These are phyloP conservation scores for Piscicola geometra DNA, from an alignment of 2,888 invertebrate genomes.

Conservation along the genomic window DNA sequence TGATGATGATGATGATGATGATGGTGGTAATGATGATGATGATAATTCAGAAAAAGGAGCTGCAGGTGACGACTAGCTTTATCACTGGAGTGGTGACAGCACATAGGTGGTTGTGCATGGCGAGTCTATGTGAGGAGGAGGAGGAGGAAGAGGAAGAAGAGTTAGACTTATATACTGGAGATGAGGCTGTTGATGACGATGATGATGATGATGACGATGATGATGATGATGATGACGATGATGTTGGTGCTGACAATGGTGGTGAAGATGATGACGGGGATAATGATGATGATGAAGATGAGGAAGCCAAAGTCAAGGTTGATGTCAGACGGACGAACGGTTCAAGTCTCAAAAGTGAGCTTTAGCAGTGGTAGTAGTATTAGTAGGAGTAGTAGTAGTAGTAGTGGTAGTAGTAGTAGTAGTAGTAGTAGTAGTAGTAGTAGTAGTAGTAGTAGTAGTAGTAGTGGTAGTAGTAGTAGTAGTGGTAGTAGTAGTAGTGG, in stretches of 20 bases:
- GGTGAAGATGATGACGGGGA: too few relatives aligned
- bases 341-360: neutral
- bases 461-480: neutral
- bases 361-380: neutral
- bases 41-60: slow-evolving; percentile 8
- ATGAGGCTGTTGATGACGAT: too few relatives aligned
- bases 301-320: neutral
- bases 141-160: slow-evolving; percentile 25
- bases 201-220: too few relatives aligned
- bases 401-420: neutral
- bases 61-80: neutral
- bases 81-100: slow-evolving; percentile 22
- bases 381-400: neutral
- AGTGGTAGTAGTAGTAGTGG: neutral
- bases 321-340: slow-evolving; percentile 13
- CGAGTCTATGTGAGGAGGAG: neutral
- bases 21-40: neutral
- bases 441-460: neutral
- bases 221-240: too few relatives aligned
- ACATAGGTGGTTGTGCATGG: slow-evolving; percentile 27
- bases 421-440: neutral
- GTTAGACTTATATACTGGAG: neutral
- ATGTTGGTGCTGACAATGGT: slow-evolving; percentile 17
- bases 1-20: neutral
- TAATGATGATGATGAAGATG: too few relatives aligned